These are phyloP conservation scores for Phenganax stokvisi DNA, from an alignment of 92 coral and sea anemone genomes.

Conservation along the genomic window DNA sequence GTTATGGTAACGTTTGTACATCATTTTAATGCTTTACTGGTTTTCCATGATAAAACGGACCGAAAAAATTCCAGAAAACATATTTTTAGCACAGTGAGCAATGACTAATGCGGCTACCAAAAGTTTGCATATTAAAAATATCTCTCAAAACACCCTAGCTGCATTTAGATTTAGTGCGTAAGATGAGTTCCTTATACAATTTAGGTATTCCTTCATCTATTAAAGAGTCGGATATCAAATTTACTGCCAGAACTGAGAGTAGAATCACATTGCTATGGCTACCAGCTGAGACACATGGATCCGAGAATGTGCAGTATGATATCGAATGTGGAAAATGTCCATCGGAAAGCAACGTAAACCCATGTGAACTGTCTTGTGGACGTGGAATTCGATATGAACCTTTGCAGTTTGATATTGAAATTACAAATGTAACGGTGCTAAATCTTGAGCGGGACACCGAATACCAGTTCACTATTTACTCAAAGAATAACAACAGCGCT, in stretches of 20 bases:
- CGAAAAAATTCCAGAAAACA: background rate
- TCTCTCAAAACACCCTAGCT: background rate
- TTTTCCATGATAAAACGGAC: background rate
- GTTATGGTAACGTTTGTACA: slow-evolving; percentile 27
- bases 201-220: slow-evolving; percentile 15
- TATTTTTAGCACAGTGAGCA: too few relatives aligned
- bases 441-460: slow-evolving; percentile 47
- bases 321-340: slow-evolving; percentile 62
- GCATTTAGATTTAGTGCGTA: background rate
- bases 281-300: background rate
- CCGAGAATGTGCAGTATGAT: slow-evolving; percentile 27
- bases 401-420: slow-evolving; percentile 32
- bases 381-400: slow-evolving; percentile 40
- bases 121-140: background rate
- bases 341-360: background rate
- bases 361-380: slow-evolving; percentile 42
- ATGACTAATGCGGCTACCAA: background rate
- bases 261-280: slow-evolving; percentile 1
- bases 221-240: background rate
- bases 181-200: background rate
- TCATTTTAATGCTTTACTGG: background rate
- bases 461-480: slow-evolving; percentile 60
- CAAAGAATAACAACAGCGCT: slow-evolving; percentile 39
- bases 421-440: slow-evolving; percentile 44
- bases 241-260: background rate